These are phyloP conservation scores for Myanophis thanlyinensis DNA, from an alignment of 2,113 vertebrate species.

Conservation along the genomic window DNA sequence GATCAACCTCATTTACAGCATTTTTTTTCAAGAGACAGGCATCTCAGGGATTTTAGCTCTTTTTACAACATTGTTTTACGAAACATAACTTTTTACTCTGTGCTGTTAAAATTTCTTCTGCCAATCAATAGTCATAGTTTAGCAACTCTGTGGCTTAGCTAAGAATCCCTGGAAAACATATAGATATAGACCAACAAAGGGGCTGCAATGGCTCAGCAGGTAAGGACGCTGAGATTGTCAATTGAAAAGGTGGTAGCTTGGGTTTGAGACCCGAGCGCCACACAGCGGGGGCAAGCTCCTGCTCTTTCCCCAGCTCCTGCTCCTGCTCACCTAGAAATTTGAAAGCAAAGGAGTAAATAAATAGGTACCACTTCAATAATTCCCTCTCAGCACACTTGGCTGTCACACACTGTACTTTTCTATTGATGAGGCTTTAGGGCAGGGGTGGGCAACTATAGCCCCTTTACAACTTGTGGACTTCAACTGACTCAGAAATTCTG, in stretches of 20 bases:
- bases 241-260: not conserved
- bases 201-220: not conserved
- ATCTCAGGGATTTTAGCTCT: not conserved
- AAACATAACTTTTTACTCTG: not conserved
- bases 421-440: not conserved
- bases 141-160: not conserved
- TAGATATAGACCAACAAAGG: not conserved
- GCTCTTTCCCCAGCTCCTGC: not conserved
- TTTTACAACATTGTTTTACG: not conserved
- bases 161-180: not conserved
- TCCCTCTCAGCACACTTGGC: not conserved
- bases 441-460: not conserved
- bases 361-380: not conserved
- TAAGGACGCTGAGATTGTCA: not conserved
- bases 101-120: not conserved
- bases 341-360: not conserved
- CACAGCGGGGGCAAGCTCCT: not conserved
- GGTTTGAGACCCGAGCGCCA: not conserved
- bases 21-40: not conserved
- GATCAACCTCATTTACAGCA: not conserved
- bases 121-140: not conserved
- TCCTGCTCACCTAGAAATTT: not conserved
- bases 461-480: not conserved
- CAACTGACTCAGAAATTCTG: not conserved
- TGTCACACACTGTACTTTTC: not conserved